Conservation (phyloP, 2,888 invertebrate genomes). For the Sisyra nigra region DNA sequence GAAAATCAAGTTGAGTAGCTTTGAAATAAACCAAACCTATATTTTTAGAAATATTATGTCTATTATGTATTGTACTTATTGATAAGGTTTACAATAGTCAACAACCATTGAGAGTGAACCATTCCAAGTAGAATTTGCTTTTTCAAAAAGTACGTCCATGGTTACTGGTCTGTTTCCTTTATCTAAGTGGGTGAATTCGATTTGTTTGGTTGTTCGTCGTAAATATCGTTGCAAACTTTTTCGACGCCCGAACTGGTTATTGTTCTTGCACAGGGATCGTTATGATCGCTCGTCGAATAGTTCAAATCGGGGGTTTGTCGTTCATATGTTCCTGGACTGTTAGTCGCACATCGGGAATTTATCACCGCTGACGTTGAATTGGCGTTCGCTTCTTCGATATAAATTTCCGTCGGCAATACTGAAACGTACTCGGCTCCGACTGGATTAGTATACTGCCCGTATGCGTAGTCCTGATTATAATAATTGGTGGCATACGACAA, state of each 20-base stretch:
- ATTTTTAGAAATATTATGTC: too few species aligned
- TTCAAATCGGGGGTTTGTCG: slow-evolving; percentile 7
- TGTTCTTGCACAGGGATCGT: slow-evolving; percentile 1
- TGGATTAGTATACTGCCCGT: slow-evolving; percentile 17
- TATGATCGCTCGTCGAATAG: slow-evolving; percentile 1
- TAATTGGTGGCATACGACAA: slow-evolving; percentile 23
- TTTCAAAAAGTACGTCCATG: too few species aligned
- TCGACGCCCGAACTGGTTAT: neutral
- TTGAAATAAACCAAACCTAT: too few species aligned
- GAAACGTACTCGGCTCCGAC: slow-evolving; percentile 7
- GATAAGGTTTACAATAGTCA: too few species aligned
- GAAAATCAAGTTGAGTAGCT: too few species aligned
- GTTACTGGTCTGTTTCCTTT: too few species aligned
- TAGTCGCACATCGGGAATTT: neutral
- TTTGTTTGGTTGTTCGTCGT: slow-evolving; percentile 7
- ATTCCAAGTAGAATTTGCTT: too few species aligned
- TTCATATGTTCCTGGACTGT: slow-evolving; percentile 2
- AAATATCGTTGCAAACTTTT: slow-evolving; percentile 3
- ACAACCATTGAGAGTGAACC: too few species aligned
- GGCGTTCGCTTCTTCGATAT: slow-evolving; percentile 5
- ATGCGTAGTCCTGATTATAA: slow-evolving; percentile 22
- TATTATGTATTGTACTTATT: too few species aligned
- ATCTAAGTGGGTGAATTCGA: slow-evolving; percentile 7
- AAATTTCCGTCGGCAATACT: slow-evolving; percentile 8
- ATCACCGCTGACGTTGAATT: neutral